Conservation (phyloP, 1,140 invertebrate genomes). For the Drosophila ercepeae region DNA sequence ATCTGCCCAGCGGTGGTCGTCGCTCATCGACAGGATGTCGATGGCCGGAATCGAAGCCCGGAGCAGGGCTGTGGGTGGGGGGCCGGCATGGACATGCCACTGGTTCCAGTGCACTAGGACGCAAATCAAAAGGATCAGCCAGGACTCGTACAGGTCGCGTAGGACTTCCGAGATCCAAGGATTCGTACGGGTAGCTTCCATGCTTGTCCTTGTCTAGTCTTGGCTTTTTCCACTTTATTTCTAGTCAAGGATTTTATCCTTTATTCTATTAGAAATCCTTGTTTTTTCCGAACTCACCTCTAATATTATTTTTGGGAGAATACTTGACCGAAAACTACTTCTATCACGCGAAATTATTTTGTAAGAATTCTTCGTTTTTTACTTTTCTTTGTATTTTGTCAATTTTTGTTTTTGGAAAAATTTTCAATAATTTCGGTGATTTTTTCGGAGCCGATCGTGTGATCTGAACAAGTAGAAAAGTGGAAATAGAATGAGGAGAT, state of each 20-base stretch:
- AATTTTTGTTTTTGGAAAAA: background rate
- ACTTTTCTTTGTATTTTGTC: background rate
- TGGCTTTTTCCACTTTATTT: too few species aligned
- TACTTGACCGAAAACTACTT: too few species aligned
- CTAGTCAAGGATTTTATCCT: too few species aligned
- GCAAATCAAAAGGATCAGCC: background rate
- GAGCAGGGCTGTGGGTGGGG: background rate
- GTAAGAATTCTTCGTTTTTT: too few species aligned
- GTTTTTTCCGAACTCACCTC: too few species aligned
- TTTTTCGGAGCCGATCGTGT: background rate
- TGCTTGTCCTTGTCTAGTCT: too few species aligned
- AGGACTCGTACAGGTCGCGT: constrained; percentile 12
- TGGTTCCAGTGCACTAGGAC: constrained; percentile 6
- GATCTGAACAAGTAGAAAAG: background rate
- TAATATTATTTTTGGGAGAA: too few species aligned
- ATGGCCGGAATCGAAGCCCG: background rate
- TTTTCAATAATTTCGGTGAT: background rate
- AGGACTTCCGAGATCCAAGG: background rate
- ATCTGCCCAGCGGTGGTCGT: background rate
- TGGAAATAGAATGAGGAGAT: background rate
- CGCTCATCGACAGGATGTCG: too few species aligned
- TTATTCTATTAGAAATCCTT: too few species aligned
- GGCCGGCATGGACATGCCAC: background rate
- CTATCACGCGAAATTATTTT: too few species aligned
- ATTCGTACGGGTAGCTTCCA: background rate